A percentile compares a stretch with the other conserved stretches of the same genome.
Conservation (phyloP, 2,888 invertebrate genomes). For the Apamea epomidion region DNA sequence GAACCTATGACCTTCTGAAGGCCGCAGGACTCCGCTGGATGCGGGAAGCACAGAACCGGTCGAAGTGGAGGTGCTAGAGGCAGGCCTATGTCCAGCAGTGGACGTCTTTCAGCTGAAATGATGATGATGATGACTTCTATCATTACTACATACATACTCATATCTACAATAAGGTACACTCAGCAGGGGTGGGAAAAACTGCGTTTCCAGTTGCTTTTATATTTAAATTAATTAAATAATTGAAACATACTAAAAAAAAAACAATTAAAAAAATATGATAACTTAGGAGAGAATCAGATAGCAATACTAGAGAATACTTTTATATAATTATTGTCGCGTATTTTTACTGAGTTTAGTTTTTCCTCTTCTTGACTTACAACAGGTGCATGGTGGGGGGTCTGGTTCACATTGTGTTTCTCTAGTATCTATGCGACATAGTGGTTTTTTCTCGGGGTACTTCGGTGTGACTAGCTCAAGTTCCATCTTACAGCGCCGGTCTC, state of each 20-base stretch:
- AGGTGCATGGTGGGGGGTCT: constrained; percentile 75
- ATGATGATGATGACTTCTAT: neutral
- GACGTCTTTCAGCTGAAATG: neutral
- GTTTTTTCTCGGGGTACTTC: constrained; percentile 89
- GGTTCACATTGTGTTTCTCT: constrained; percentile 85
- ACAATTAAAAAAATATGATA: constrained; percentile 48
- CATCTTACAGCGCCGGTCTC: constrained; percentile 87
- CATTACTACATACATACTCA: neutral
- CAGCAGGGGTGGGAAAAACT: neutral
- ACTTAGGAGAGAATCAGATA: constrained; percentile 24
- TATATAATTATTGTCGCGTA: neutral
- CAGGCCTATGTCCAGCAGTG: neutral
- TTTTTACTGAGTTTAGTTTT: constrained; percentile 32
- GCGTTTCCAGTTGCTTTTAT: neutral
- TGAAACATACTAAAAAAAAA: neutral
- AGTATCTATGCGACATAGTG: constrained; percentile 84
- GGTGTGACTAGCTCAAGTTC: constrained; percentile 93
- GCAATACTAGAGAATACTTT: constrained; percentile 52
- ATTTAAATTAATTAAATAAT: neutral
- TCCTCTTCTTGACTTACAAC: constrained; percentile 73
- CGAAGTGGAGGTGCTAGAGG: too few relatives aligned
- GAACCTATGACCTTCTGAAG: too few relatives aligned
- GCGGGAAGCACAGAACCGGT: too few relatives aligned
- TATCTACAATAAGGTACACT: neutral
- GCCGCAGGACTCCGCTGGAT: too few relatives aligned